phyloP scores from a whole-genome alignment of 1,140 invertebrate species.

The Hestina assimilis region DNA sequence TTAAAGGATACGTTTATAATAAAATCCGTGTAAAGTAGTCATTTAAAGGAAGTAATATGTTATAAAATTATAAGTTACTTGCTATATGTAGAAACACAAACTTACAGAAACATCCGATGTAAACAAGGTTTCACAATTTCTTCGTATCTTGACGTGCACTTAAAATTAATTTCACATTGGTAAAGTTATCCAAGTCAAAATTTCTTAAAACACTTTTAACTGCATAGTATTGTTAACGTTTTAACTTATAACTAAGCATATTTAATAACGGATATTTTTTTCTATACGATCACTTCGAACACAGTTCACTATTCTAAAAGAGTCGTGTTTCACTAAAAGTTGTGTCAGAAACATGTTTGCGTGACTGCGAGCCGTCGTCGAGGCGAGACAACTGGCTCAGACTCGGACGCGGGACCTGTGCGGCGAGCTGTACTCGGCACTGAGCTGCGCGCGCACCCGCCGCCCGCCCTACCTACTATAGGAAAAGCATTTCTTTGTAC shows the following conservation, averaged over 20 bases:
- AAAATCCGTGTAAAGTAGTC: too few relatives aligned
- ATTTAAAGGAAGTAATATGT: too few relatives aligned
- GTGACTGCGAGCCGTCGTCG: background rate
- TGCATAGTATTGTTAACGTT: background rate
- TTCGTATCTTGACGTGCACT: background rate
- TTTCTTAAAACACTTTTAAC: background rate
- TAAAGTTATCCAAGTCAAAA: background rate
- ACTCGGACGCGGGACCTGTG: background rate
- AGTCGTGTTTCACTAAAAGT: background rate
- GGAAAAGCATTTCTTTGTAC: conserved; percentile 9
- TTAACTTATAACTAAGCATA: background rate
- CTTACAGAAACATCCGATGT: background rate
- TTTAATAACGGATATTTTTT: background rate
- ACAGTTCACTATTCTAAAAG: background rate
- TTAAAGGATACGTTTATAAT: too few relatives aligned
- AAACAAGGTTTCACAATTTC: background rate
- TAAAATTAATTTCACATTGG: background rate
- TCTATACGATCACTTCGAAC: background rate
- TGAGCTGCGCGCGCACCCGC: background rate
- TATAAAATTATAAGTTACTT: background rate
- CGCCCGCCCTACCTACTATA: background rate
- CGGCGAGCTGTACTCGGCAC: background rate
- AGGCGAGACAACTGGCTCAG: background rate
- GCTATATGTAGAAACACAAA: background rate
- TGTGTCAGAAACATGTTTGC: background rate